phyloP scores from a whole-genome alignment of 2,113 vertebrate species.

The Turdus rufiventris region DNA sequence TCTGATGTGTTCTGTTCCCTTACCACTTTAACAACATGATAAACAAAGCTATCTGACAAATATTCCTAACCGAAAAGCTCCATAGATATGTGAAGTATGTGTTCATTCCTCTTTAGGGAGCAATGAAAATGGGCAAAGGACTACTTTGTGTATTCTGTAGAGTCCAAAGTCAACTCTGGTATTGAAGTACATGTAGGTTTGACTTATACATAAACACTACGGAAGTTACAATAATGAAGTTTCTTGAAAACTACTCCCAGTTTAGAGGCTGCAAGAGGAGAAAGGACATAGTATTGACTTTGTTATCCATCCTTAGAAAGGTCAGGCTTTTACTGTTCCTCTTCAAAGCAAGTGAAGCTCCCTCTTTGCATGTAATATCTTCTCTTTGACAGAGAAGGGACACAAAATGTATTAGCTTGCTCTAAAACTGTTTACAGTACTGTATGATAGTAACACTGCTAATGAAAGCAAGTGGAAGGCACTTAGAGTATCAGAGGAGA shows the following conservation, averaged over 20 bases:
- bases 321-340: background rate
- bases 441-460: background rate
- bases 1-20: background rate
- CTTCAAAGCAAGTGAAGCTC: background rate
- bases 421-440: background rate
- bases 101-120: background rate
- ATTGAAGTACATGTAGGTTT: background rate
- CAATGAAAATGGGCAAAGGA: background rate
- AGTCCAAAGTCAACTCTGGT: background rate
- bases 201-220: background rate
- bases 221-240: background rate
- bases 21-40: background rate
- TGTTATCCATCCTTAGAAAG: background rate
- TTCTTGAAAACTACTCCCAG: background rate
- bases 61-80: background rate
- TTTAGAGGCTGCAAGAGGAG: background rate
- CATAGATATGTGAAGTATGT: rapidly evolving
- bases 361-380: background rate
- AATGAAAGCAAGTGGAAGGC: background rate
- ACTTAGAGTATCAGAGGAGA: background rate
- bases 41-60: background rate
- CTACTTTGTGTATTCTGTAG: background rate
- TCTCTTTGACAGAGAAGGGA: background rate
- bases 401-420: background rate
- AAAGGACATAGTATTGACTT: background rate